Evolutionary conservation across 2,113 vertebrate species (phyloP), one percentile per base, ranked within the genome.

Genomic region (Rhizomys pruinosus): DNA sequence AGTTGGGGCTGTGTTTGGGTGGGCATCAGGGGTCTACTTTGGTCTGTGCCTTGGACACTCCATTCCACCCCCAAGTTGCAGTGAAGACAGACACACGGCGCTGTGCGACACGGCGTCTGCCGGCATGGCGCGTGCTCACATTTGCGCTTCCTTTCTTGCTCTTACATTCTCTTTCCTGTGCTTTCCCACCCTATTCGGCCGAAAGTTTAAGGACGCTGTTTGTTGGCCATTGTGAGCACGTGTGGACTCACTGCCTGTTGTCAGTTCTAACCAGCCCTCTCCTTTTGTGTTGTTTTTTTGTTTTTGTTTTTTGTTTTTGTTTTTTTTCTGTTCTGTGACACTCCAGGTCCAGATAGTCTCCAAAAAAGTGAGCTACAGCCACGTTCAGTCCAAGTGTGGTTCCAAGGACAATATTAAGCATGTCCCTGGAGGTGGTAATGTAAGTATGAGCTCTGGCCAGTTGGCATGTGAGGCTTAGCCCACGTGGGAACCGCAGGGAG

Each of bases 361-460:
- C 98, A 99, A 99, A 99, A 99, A 99, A 98, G 98, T 99, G 98
- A 99, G 99, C 99, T 99, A 99, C 99, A 99, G 99, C 99, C 99
- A 99, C 97, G 98, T 99, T 98, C 98, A 99, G 93, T 99, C 99
- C 97, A 99, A 99, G 98, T 99, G 99, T 98, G 99, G 99, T 97
- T 99, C 99, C 98, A 99, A 99, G 99, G 99, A 99, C 98, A 99
- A 99, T 99, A 99, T 99, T 98, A 99, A 99, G 99, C 99, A 99
- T 98, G 98, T 99, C 98, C 99, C 99, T 98, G 99, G 99, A 98
- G 99, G 99, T 98, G 99, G 99, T 98, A 99, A 99, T 98, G 99
- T 99, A 99, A 99, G 99, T 99, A 99, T 98, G 80, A 97, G 78
- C 92, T 92, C 69, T 32, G 92, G 84, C 25, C 37, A 42, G 47